These are phyloP conservation scores for Pseudobourletiella spinata DNA, from an alignment of 1,140 invertebrate species.

Conservation along the genomic window DNA sequence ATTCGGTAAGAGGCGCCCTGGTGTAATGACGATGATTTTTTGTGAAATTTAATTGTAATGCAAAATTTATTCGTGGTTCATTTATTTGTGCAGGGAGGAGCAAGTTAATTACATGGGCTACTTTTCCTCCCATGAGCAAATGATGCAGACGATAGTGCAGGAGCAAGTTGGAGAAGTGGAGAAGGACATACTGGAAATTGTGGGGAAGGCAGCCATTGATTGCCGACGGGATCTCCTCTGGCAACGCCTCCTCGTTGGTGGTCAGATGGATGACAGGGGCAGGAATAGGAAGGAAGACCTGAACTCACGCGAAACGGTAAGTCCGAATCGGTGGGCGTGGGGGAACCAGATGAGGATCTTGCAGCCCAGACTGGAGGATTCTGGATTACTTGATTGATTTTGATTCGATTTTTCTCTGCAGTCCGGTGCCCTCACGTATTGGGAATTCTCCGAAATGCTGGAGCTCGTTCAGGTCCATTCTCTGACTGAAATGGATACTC, in stretches of 20 bases:
- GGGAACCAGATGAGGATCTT: neutral
- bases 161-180: slow-evolving; percentile 52
- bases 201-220: slow-evolving; percentile 55
- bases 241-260: slow-evolving; percentile 52
- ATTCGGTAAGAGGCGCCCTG: slow-evolving; percentile 10
- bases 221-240: slow-evolving; percentile 63
- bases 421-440: slow-evolving; percentile 46
- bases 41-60: neutral
- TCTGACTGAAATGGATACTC: slow-evolving; percentile 51
- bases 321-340: neutral
- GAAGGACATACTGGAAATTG: slow-evolving; percentile 54
- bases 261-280: slow-evolving; percentile 39
- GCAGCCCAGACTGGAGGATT: no score
- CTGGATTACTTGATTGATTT: neutral
- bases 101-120: slow-evolving; percentile 65
- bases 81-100: slow-evolving; percentile 46
- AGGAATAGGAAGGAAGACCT: slow-evolving; percentile 31
- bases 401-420: neutral
- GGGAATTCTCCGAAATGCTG: slow-evolving; percentile 58
- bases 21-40: neutral
- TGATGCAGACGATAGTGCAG: slow-evolving; percentile 59
- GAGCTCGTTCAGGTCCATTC: slow-evolving; percentile 51
- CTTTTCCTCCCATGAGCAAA: slow-evolving; percentile 62
- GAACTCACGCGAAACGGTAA: slow-evolving; percentile 26
- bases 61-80: neutral